Conservation (phyloP, 2,888 invertebrate genomes). For the Eupithecia vulgata region DNA sequence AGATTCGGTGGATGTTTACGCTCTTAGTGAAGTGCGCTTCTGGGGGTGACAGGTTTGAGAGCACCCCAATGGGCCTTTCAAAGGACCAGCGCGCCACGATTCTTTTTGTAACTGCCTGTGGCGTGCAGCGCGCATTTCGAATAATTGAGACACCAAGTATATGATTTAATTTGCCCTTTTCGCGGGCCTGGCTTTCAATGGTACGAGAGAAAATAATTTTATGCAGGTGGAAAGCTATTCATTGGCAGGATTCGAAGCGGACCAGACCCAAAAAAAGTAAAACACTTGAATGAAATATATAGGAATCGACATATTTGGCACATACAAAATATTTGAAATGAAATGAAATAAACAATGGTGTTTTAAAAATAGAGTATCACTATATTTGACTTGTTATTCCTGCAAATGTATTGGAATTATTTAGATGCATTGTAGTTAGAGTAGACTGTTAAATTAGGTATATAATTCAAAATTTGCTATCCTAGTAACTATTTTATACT, state of each 20-base stretch:
- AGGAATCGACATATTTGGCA: no score
- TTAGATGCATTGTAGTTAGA: no score
- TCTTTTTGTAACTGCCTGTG: conserved; percentile 75
- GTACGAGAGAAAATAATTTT: conserved; percentile 57
- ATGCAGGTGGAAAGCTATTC: conserved; percentile 51
- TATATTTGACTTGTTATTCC: no score
- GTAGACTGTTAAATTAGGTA: no score
- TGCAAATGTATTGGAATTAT: no score
- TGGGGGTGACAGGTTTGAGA: conserved; percentile 81
- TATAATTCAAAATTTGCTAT: no score
- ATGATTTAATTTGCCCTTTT: conserved; percentile 82
- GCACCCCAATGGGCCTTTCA: conserved; percentile 78
- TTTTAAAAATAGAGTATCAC: no score
- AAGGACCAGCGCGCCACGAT: conserved; percentile 77
- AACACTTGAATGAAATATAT: conserved; percentile 20
- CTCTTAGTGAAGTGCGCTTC: conserved; percentile 69
- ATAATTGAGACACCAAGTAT: conserved; percentile 79
- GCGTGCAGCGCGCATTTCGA: conserved; percentile 72
- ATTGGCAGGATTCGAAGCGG: conserved; percentile 47
- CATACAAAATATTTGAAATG: no score
- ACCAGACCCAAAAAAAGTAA: conserved; percentile 31
- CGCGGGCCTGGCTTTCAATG: conserved; percentile 62
- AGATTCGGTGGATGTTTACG: conserved; percentile 62
- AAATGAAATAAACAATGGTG: no score
- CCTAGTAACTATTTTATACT: no score